Conservation (phyloP, 2,113 vertebrate genomes). For the Ornithorhynchus anatinus region DNA sequence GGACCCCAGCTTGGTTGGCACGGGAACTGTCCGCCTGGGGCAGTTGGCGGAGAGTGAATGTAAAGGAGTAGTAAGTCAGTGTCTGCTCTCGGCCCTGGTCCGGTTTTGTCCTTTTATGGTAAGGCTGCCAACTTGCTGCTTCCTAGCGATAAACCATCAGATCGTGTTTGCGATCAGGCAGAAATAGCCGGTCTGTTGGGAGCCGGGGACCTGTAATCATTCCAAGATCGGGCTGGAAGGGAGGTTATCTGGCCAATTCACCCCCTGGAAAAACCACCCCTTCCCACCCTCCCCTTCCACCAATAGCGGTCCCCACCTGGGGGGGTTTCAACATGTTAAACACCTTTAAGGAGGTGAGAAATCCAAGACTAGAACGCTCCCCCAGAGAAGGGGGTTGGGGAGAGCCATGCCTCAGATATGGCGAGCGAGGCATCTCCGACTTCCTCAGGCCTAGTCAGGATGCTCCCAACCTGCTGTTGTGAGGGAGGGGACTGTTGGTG, state of each 20-base stretch:
- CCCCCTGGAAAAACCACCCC: not conserved
- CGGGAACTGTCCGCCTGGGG: conserved; percentile 32
- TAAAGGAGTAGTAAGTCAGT: conserved; percentile 32
- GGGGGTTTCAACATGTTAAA: not conserved
- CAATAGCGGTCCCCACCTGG: too few species aligned
- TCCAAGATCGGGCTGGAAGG: not conserved
- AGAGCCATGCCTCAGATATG: too few species aligned
- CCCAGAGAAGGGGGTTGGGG: not conserved
- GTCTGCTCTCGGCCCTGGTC: conserved; percentile 13
- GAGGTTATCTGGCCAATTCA: not conserved
- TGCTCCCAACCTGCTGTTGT: too few species aligned
- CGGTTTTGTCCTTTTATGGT: conserved; percentile 80
- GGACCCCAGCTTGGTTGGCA: conserved; percentile 31
- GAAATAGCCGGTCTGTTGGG: conserved; percentile 51
- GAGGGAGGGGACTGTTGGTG: too few species aligned
- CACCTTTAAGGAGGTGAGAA: not conserved
- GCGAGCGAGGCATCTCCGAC: rapidly evolving
- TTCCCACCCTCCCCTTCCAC: too few species aligned
- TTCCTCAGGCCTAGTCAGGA: too few species aligned
- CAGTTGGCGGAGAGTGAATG: conserved; percentile 39
- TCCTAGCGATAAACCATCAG: conserved; percentile 56
- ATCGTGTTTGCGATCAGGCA: conserved; percentile 62
- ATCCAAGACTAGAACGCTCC: not conserved
- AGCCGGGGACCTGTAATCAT: conserved; percentile 16
- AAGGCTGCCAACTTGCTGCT: conserved; percentile 54